Conservation (phyloP, 2,113 vertebrate species). For the Cinclus cinclus region DNA sequence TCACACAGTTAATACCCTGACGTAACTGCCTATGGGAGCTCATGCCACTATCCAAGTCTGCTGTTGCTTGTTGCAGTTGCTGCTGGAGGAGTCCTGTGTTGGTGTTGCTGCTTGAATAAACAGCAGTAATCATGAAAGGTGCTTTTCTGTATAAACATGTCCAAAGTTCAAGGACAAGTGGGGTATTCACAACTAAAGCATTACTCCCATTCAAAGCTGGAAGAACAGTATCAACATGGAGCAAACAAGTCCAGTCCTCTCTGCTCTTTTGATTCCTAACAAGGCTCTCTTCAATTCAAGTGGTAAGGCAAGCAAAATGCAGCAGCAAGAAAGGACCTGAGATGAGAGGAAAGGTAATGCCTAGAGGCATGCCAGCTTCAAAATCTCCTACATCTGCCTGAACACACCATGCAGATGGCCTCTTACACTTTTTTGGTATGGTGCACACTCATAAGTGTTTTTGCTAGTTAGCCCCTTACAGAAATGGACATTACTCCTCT, state of each 20-base stretch:
- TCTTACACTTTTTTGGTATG: neutral
- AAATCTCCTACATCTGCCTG: neutral
- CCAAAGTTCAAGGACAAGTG: neutral
- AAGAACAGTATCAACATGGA: neutral
- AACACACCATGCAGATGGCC: neutral
- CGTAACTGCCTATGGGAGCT: neutral
- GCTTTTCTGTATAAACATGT: neutral
- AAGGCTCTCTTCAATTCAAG: neutral
- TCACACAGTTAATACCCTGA: neutral
- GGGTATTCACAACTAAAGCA: neutral
- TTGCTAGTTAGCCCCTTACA: neutral
- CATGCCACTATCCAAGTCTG: neutral
- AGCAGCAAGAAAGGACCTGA: neutral
- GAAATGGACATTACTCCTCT: neutral
- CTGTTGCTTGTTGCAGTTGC: neutral
- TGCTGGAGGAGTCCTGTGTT: neutral
- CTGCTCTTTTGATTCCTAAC: neutral
- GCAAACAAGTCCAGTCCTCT: neutral
- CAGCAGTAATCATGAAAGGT: accelerated
- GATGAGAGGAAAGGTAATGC: neutral
- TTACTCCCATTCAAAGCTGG: neutral
- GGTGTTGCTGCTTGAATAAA: neutral
- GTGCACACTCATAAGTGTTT: neutral
- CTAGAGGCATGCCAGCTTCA: neutral
- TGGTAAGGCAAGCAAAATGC: neutral